These are phyloP conservation scores for Peribatodes rhomboidaria DNA, from an alignment of 2,888 invertebrate genomes.

Conservation along the genomic window DNA sequence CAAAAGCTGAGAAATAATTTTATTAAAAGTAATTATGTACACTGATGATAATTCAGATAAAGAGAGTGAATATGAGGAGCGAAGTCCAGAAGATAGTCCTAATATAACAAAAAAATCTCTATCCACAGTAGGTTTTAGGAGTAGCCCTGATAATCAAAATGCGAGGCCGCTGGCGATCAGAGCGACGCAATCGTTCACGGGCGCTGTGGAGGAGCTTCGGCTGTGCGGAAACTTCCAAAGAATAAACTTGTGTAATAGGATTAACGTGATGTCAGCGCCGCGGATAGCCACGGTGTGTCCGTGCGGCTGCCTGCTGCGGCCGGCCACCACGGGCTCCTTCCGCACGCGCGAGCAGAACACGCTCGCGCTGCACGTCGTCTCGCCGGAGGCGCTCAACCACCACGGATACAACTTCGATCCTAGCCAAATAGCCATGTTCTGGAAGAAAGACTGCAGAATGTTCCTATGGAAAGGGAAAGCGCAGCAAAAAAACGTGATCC, in stretches of 20 bases:
- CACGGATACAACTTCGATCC: slow-evolving; percentile 86
- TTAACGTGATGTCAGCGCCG: slow-evolving; percentile 64
- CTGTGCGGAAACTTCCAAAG: slow-evolving; percentile 73
- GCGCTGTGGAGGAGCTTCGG: slow-evolving; percentile 74
- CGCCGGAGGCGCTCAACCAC: slow-evolving; percentile 83
- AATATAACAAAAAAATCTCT: slow-evolving; percentile 78
- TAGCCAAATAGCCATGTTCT: slow-evolving; percentile 87
- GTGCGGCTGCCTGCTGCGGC: slow-evolving; percentile 76
- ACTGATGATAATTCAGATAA: slow-evolving; percentile 79
- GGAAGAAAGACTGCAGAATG: slow-evolving; percentile 91
- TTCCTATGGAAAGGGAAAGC: slow-evolving; percentile 87
- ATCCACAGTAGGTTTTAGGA: slow-evolving; percentile 77
- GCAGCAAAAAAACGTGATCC: slow-evolving; percentile 66
- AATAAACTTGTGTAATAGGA: slow-evolving; percentile 70
- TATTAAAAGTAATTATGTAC: slow-evolving; percentile 68
- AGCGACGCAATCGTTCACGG: slow-evolving; percentile 80
- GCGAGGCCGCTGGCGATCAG: slow-evolving; percentile 73
- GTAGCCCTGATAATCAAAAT: slow-evolving; percentile 68
- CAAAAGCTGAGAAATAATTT: slow-evolving; percentile 39
- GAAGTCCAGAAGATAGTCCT: slow-evolving; percentile 69
- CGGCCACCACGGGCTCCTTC: slow-evolving; percentile 70
- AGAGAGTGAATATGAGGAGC: slow-evolving; percentile 77
- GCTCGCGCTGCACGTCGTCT: slow-evolving; percentile 78
- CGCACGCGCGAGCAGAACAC: slow-evolving; percentile 78
- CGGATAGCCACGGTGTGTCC: slow-evolving; percentile 73